Evolutionary conservation across 2,113 vertebrate species (phyloP).

Genomic region (Phalacrocorax carbo): DNA sequence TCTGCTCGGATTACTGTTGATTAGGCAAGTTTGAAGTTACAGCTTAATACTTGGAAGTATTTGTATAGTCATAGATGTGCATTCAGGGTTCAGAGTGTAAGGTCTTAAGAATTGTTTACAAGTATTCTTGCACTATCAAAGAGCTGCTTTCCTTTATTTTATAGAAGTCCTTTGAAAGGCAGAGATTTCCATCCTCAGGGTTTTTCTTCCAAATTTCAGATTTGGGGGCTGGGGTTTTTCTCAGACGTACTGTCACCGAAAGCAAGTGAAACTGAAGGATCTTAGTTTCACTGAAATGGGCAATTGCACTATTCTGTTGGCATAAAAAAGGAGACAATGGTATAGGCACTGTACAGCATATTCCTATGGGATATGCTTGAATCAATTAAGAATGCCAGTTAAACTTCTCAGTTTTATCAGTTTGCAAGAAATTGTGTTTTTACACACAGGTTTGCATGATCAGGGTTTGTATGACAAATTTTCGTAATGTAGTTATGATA

Average conservation of each 20-base stretch:
- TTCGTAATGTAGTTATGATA: background rate
- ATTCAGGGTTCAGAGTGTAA: background rate
- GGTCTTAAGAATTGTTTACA: background rate
- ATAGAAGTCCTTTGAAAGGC: background rate
- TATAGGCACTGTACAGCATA: background rate
- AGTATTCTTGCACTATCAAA: background rate
- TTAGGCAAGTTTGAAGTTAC: background rate
- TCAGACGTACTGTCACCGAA: background rate
- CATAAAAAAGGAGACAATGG: background rate
- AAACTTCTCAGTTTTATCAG: background rate
- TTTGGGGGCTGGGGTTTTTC: background rate
- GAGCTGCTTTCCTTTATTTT: background rate
- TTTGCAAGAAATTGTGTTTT: background rate
- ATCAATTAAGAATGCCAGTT: background rate
- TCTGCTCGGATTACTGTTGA: slow-evolving; percentile 33
- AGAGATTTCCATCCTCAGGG: background rate
- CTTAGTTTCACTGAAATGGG: background rate
- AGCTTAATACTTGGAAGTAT: background rate
- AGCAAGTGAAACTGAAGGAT: background rate
- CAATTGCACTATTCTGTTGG: background rate
- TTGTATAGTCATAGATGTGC: background rate
- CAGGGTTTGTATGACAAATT: background rate
- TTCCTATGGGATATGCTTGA: background rate
- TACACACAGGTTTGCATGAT: background rate
- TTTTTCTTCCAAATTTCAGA: background rate